Evolutionary conservation across 2,888 invertebrate species (phyloP).

Genomic region (Agrenia bidenticulata): DNA sequence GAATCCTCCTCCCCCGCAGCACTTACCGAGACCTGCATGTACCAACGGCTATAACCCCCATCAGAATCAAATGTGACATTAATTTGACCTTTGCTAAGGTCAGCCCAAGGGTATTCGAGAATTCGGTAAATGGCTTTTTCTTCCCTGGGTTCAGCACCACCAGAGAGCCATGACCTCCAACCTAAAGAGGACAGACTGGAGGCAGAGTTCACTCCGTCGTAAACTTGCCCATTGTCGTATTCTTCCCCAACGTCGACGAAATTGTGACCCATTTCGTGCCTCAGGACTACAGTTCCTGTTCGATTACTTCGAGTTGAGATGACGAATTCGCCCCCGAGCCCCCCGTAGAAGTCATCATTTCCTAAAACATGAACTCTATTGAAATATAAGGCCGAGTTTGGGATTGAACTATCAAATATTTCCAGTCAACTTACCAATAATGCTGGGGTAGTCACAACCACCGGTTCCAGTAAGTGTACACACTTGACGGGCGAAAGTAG

Average conservation of each 20-base stretch:
- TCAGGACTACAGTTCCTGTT: constrained; percentile 29
- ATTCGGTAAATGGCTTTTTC: constrained; percentile 43
- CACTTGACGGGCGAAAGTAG: constrained; percentile 39
- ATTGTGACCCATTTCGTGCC: constrained; percentile 44
- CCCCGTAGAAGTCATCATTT: constrained; percentile 52
- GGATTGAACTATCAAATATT: too few species aligned
- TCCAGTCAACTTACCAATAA: constrained; percentile 14
- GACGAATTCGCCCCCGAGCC: constrained; percentile 49
- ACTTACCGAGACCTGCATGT: constrained; percentile 21
- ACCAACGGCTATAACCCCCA: constrained; percentile 27
- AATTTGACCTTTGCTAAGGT: constrained; percentile 20
- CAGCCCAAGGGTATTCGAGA: constrained; percentile 43
- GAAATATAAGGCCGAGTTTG: too few species aligned
- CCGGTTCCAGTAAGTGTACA: constrained; percentile 28
- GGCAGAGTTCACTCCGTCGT: constrained; percentile 45
- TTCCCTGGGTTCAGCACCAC: constrained; percentile 25
- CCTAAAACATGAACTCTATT: too few species aligned
- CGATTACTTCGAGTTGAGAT: constrained; percentile 27
- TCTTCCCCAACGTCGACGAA: constrained; percentile 43
- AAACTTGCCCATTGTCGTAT: constrained; percentile 42
- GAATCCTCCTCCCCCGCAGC: constrained; percentile 25
- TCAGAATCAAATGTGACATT: constrained; percentile 31
- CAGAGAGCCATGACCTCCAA: constrained; percentile 44
- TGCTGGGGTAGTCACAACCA: constrained; percentile 49
- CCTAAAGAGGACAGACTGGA: constrained; percentile 20